These are phyloP conservation scores for Hemaris fuciformis DNA, from an alignment of 2,888 invertebrate species.

Conservation along the genomic window DNA sequence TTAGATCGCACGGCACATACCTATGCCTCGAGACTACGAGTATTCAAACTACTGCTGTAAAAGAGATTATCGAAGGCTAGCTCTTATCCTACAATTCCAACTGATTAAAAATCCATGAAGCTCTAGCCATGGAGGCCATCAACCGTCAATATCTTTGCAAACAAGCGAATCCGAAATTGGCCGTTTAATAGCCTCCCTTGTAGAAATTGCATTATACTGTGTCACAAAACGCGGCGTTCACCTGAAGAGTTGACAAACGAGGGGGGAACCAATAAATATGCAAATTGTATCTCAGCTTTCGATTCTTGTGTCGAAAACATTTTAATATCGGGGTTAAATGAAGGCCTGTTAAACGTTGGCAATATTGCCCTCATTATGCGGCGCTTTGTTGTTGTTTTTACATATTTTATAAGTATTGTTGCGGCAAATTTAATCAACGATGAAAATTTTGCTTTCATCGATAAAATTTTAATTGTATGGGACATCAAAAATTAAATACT, in stretches of 20 bases:
- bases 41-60: no score
- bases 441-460: no score
- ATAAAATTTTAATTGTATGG: no score
- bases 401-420: no score
- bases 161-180: slow-evolving; percentile 26
- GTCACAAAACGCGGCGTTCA: slow-evolving; percentile 17
- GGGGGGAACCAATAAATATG: slow-evolving; percentile 61
- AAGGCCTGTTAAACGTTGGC: background rate
- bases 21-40: no score
- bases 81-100: background rate
- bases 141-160: slow-evolving; percentile 2
- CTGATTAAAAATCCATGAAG: background rate
- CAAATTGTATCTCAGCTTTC: slow-evolving; percentile 48
- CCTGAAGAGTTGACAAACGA: slow-evolving; percentile 23
- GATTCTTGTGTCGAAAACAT: slow-evolving; percentile 32
- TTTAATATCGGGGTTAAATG: slow-evolving; percentile 28
- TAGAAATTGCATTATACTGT: slow-evolving; percentile 28
- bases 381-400: background rate
- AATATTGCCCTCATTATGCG: background rate
- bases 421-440: no score
- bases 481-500: no score
- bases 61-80: no score
- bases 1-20: no score
- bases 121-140: background rate
- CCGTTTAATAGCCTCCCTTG: slow-evolving; percentile 26